Conservation (phyloP, 1,140 invertebrate species). For the Zelostemma sp. region DNA sequence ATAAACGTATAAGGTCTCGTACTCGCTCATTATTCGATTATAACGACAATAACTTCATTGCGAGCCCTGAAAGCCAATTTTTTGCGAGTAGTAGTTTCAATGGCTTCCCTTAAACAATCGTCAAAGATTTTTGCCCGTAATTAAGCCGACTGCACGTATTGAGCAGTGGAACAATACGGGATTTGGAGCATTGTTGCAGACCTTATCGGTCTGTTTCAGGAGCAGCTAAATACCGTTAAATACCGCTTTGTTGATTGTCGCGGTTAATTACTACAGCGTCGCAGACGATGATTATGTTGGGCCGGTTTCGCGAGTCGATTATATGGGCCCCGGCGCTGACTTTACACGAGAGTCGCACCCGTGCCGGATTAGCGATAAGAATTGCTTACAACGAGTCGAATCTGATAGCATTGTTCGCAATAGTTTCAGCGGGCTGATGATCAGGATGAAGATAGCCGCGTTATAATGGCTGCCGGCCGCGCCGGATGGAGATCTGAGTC, state of each 20-base stretch:
- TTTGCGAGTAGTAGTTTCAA: conserved; percentile 35
- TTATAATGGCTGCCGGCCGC: background rate
- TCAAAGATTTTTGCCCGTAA: conserved; percentile 58
- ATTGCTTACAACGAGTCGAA: conserved; percentile 44
- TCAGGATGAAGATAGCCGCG: conserved; percentile 4
- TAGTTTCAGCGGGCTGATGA: conserved; percentile 1
- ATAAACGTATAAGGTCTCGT: background rate
- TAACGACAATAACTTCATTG: conserved; percentile 38
- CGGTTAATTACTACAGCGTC: conserved; percentile 61
- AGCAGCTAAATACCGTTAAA: conserved; percentile 61
- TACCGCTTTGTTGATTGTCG: conserved; percentile 61
- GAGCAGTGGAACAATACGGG: conserved; percentile 60
- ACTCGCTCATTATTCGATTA: conserved; percentile 37
- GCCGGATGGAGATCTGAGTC: conserved; percentile 4
- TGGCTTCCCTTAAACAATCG: conserved; percentile 55
- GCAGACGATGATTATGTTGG: conserved; percentile 31
- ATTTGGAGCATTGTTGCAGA: conserved; percentile 63
- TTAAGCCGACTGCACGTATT: conserved; percentile 57
- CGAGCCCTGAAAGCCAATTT: conserved; percentile 39
- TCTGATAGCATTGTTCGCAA: conserved; percentile 38
- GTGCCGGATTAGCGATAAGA: conserved; percentile 28
- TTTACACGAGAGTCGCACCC: background rate
- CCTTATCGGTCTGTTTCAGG: conserved; percentile 56
- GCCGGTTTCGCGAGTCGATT: conserved; percentile 31
- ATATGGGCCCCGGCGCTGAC: conserved; percentile 4